Evolutionary conservation across 2,888 invertebrate genomes (phyloP).

Genomic region (Drosophila rellima): DNA sequence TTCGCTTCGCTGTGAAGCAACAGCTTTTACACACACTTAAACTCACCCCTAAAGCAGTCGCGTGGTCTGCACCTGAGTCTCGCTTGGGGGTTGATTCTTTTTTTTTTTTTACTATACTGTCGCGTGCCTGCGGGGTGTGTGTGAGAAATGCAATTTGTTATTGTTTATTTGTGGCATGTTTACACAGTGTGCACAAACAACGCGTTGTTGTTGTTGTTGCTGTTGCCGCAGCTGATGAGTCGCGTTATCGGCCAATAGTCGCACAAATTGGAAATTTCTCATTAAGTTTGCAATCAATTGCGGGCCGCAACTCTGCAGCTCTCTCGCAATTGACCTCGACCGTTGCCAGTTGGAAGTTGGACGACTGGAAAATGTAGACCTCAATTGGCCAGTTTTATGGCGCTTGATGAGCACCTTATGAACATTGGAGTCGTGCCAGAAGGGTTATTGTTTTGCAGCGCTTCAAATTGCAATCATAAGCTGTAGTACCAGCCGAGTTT

Average conservation of each 20-base stretch:
- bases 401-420: constrained; percentile 41
- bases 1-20: constrained; percentile 63
- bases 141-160: constrained; percentile 73
- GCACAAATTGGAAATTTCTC: constrained; percentile 41
- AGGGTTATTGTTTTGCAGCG: constrained; percentile 39
- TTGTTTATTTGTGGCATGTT: constrained; percentile 61
- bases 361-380: constrained; percentile 24
- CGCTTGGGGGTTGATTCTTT: constrained; percentile 47
- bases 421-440: constrained; percentile 40
- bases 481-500: constrained; percentile 46
- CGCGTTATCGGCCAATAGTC: constrained; percentile 20
- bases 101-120: constrained; percentile 9
- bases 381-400: constrained; percentile 46
- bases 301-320: constrained; percentile 14
- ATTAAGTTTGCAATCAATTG: constrained; percentile 49
- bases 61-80: constrained; percentile 51
- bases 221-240: constrained; percentile 17
- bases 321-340: constrained; percentile 34
- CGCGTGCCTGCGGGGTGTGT: constrained; percentile 59
- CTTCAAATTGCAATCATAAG: constrained; percentile 58
- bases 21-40: constrained; percentile 37
- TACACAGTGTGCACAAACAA: constrained; percentile 38
- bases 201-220: not conserved
- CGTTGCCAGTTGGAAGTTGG: not conserved
- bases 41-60: constrained; percentile 54